These are phyloP conservation scores for Pheosia tremula DNA, from an alignment of 2,888 invertebrate genomes.

Conservation along the genomic window DNA sequence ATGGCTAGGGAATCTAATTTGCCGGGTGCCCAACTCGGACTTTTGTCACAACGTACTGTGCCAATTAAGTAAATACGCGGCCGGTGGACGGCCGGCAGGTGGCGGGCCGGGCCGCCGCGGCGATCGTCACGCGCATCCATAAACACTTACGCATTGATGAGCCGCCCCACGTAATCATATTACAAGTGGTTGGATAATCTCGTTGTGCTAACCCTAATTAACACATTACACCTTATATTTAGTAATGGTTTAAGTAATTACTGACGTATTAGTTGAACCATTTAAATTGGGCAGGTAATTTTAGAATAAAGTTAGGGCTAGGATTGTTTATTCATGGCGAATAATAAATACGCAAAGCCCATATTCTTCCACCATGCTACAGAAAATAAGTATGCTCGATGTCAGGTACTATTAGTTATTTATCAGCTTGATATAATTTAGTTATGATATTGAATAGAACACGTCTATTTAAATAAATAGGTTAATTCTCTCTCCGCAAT, in stretches of 20 bases:
- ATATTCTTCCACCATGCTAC: no score
- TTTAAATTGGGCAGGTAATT: constrained; percentile 23
- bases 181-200: constrained; percentile 61
- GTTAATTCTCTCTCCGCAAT: not conserved
- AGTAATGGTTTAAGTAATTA: constrained; percentile 46
- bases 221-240: constrained; percentile 47
- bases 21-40: constrained; percentile 59
- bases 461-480: not conserved
- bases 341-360: no score
- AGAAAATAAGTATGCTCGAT: no score
- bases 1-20: constrained; percentile 74
- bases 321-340: no score
- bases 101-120: constrained; percentile 13
- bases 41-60: constrained; percentile 74
- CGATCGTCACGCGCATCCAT: constrained; percentile 66
- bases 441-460: not conserved
- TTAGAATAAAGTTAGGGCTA: no score
- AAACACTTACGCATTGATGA: constrained; percentile 70
- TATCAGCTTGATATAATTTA: no score
- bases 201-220: constrained; percentile 60
- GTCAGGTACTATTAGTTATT: no score
- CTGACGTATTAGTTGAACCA: constrained; percentile 36
- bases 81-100: constrained; percentile 34
- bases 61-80: constrained; percentile 80
- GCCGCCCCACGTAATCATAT: constrained; percentile 66